Evolutionary conservation across 2,797 vertebrate genomes (phyloP).

Genomic region (Chromobotia macracanthus): DNA sequence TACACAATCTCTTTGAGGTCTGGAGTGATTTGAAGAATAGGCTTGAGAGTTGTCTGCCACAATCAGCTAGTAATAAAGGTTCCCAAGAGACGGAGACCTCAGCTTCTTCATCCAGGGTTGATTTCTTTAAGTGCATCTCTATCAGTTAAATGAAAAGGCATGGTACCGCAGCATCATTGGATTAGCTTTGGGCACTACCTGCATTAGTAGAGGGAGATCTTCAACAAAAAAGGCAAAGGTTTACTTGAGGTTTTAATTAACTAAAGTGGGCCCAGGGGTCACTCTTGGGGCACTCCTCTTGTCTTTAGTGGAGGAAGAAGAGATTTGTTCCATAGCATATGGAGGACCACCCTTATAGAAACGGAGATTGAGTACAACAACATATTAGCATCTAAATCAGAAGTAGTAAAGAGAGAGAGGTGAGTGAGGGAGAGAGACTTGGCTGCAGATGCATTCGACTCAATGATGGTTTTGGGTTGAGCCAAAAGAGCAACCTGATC

Average conservation of each 20-base stretch:
- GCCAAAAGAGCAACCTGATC: slow-evolving; percentile 53
- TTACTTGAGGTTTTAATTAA: slow-evolving; percentile 57
- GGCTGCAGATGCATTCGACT: slow-evolving; percentile 41
- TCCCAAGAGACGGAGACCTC: neutral
- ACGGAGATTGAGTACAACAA: slow-evolving; percentile 26
- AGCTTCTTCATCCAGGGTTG: slow-evolving; percentile 1
- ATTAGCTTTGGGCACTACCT: slow-evolving; percentile 8
- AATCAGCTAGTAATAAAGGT: slow-evolving; percentile 4
- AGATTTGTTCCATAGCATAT: slow-evolving; percentile 36
- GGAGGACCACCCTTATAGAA: slow-evolving; percentile 47
- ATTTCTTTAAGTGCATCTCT: slow-evolving; percentile 9
- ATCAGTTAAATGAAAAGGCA: slow-evolving; percentile 29
- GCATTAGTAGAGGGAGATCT: slow-evolving; percentile 37
- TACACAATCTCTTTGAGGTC: slow-evolving; percentile 16
- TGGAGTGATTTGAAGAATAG: slow-evolving; percentile 22
- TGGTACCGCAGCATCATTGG: neutral
- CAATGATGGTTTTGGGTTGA: slow-evolving; percentile 61
- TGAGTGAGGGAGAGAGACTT: slow-evolving; percentile 31
- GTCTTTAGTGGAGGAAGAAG: slow-evolving; percentile 36
- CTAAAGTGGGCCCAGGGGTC: slow-evolving; percentile 52
- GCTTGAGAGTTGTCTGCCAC: neutral
- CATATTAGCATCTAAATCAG: slow-evolving; percentile 57
- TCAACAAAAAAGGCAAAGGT: slow-evolving; percentile 24
- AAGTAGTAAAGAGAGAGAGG: slow-evolving; percentile 17
- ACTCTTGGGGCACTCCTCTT: slow-evolving; percentile 46